Evolutionary conservation across 2,888 invertebrate species (phyloP), one percentile per base, ranked within the genome.

Genomic region (Lasioglossum marginatum): DNA sequence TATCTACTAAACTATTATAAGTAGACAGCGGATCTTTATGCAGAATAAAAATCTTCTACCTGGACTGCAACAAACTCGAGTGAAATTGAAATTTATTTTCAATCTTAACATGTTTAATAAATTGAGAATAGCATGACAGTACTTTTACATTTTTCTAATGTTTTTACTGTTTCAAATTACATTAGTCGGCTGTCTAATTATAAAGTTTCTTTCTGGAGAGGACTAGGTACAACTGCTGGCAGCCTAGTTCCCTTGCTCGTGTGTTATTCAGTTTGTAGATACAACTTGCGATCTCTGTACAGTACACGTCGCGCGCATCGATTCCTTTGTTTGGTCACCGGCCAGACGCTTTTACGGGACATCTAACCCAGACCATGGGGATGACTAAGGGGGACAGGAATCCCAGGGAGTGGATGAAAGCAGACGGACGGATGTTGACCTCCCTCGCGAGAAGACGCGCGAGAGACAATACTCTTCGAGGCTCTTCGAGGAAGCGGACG

Each of bases 351-450:
- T 86, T 81, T 66, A 76, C 78, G 43, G 48, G 73, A 77, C 34
- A 68, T 68, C 52, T 52, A 52, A 52, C 52, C 52, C 52, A 23
- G 52, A 23, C 23, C 40, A 78, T 40, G n/a, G 77, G 66, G 82
- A 81, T 86, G 87, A 86, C 86, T 76, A 75, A 81, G 60, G 57
- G 45, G 19, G 82, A 82, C 68, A 82, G 87, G 86, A 87, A 87
- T 87, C 75, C 68, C 37, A 23, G 45, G 77, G 78, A 76, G 77
- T 79, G 85, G 68, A 79, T 45, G 77, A 40, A 37, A 12, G 68
- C 23, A 78, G 63, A 71, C 48, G 81, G n/a, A 75, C 87, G 87
- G 87, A 84, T 87, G 85, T 87, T 87, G 88, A 87, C 84, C 87
- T 80, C 80, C 72, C 81, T 76, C 45, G 76, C 75, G 77, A 77